Evolutionary conservation across 1,140 invertebrate species (phyloP), one percentile per base, ranked within the genome.

Genomic region (Neodiprion pinetum): DNA sequence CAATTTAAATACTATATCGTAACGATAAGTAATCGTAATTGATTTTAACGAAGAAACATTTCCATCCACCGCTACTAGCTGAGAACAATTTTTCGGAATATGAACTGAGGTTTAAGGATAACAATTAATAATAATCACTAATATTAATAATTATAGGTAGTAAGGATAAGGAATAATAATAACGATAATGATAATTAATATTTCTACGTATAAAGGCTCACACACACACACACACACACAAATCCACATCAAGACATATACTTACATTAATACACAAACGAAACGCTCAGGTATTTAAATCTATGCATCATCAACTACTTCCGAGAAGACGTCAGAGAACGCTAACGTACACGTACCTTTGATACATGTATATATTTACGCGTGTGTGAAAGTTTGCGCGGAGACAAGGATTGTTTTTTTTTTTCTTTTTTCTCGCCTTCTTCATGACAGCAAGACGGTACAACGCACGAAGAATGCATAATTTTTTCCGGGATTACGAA

Each of bases 1-100:
- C 28, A 40, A 40, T 40, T 40, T 61, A 61, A 61, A 61, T 17
- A 12, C 53, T 61, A 61, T 14, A 61, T 9, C 53, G 9, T 61
- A 61, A 3, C 28, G 28, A 40, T 40, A 40, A 40, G 28, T 40
- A 40, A 40, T 40, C 28, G 28, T 40, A 40, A 40, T 40, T 40
- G 28, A 40, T 80, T 78, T 70, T 76, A 73, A 78, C 77, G 78
- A 74, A 76, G 50, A 83, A 83, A 85, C 81, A 84, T 86, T 86
- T 87, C 85, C 86, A 87, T 86, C 85, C 83, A 86, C 79, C 79
- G 76, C 80, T 82, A 79, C 73, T 79, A 80, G 77, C 74, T 77
- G 77, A 81, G 80, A 74, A 76, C 76, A 77, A 70, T 12, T 67
- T 21, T 21, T 40, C 28, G 49, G 48, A 49, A 49, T 10, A 21